Base-by-base conservation (phyloP, 92 coral and sea anemone species). In the Phenganax subtilis region DNA sequence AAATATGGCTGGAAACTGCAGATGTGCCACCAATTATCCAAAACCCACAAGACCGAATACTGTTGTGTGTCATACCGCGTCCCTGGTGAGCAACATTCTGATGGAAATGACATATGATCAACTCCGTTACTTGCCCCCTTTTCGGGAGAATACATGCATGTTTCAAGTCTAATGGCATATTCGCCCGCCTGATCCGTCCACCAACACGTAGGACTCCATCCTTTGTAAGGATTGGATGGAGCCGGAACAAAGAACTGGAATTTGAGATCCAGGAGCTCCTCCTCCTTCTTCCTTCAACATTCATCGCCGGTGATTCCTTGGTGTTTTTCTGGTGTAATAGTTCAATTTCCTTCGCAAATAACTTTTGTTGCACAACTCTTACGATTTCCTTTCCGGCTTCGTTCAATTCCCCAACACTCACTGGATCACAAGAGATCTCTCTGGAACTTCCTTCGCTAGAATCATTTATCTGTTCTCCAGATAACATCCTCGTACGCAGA, bases 61-160 rank as follows among this genome's bases (percentile, higher is more conserved):
- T 44, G 73, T 68, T 68, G 73, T 68, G 73, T 3, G 54, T 68
- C 73, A 68, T 68, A 10, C 73, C 73, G 16, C 73, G 73, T 30
- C 73, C 54, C 73, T 68, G 73, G 8, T 68, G 54, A 29, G 17
- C 16, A 10, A 68, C 54, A 3, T 44, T 30, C 54, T 68, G 73
- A 44, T 68, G 73, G 30, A 17, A 68, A 44, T 30, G 73, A 7
- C 73, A 30, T 9, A 68, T 68, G 20, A 68, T 44, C 37, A 68
- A 68, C 11, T 30, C 73, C 6, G 73, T 61, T 12, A 61, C 67
- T 0, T 61, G 67, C 0, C 67, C 67, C 67, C 14, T 61, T 61
- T 25, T 17, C 67, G 67, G 67, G 15, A 61, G 67, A 0, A 61
- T 61, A 28, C 20, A 14, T 12, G 67, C 25, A 12, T 61, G 67